Conservation (phyloP, 2,888 invertebrate genomes). For the Merodon equestris region DNA sequence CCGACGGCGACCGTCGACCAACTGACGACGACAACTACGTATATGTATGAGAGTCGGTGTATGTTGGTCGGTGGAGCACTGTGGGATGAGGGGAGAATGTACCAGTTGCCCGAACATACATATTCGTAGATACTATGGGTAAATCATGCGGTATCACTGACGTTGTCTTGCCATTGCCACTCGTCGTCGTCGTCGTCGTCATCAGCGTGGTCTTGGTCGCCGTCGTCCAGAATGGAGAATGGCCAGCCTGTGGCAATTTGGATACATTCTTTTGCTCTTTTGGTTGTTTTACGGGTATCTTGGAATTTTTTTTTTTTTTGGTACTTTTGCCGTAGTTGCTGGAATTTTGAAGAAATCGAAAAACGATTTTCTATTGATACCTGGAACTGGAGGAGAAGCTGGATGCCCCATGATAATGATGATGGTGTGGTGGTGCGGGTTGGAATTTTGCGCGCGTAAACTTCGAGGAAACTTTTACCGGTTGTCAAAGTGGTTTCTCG, state of each 20-base stretch:
- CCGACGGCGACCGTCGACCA: no score
- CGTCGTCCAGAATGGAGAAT: conserved; percentile 57
- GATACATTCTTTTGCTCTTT: conserved; percentile 56
- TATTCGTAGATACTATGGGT: no score
- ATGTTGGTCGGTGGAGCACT: conserved; percentile 2
- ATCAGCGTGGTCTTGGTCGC: conserved; percentile 32
- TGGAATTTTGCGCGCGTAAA: conserved; percentile 67
- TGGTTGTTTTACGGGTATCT: conserved; percentile 45
- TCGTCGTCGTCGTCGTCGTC: not conserved
- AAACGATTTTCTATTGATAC: conserved; percentile 68
- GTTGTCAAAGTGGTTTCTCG: conserved; percentile 50
- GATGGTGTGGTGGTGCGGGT: conserved; percentile 40
- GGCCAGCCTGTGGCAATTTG: conserved; percentile 59
- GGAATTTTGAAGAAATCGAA: conserved; percentile 66
- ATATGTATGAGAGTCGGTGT: no score
- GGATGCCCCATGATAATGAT: conserved; percentile 6
- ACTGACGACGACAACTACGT: no score
- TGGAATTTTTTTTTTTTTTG: conserved; percentile 12
- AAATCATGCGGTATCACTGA: no score
- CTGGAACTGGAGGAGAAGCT: conserved; percentile 29
- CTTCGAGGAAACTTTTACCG: conserved; percentile 65
- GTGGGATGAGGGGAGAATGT: conserved; percentile 10
- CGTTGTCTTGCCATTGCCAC: no score
- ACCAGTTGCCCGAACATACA: conserved; percentile 33
- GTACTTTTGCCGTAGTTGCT: conserved; percentile 35